Evolutionary conservation across 2,797 vertebrate genomes (phyloP), one percentile per base, ranked within the genome.

Genomic region (Gymnocypris eckloni): DNA sequence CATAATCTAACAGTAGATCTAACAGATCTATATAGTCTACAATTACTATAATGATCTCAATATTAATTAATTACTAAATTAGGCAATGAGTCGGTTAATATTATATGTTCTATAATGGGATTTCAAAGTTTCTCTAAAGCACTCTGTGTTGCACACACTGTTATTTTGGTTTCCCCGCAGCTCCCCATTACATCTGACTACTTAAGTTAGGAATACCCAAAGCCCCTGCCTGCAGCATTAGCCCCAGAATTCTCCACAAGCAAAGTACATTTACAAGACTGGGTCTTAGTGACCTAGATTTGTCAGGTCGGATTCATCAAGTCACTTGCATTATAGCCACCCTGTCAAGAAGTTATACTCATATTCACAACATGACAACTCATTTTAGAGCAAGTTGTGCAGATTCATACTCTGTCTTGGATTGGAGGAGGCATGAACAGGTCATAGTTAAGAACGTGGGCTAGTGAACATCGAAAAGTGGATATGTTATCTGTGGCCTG

Each of bases 291-390:
- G 89, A 86, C 81, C 88, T 67, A 82, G 85, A 90, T 90, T 90
- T 91, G 91, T 91, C 85, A 83, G 70, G 64, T 89, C 54, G 16
- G n/a, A 86, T 90, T 90, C 86, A 86, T 86, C 37, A 82, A 78
- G 70, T 50, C 71, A 33, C 81, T 87, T 70, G 70, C 79, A 82
- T 81, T 89, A 72, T 45, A 86, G 85, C 76, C 33, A 50, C 56
- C 48, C 5, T 84, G 73, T 79, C 64, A 78, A 72, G 77, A 76
- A 52, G 79, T 87, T 22, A 86, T 80, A 54, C 85, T 76, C 76
- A 86, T 72, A 76, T 72, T 81, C 76, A 16, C 37, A 81, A 86
- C 45, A 33, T 81, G 71, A 89, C 86, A 78, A 73, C 71, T 50
- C 37, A 33, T 75, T 88, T 87, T 86, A 81, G 83, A 85, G 70